Conservation (phyloP, 2,888 invertebrate species). For the Fissipunctia ypsillon region DNA sequence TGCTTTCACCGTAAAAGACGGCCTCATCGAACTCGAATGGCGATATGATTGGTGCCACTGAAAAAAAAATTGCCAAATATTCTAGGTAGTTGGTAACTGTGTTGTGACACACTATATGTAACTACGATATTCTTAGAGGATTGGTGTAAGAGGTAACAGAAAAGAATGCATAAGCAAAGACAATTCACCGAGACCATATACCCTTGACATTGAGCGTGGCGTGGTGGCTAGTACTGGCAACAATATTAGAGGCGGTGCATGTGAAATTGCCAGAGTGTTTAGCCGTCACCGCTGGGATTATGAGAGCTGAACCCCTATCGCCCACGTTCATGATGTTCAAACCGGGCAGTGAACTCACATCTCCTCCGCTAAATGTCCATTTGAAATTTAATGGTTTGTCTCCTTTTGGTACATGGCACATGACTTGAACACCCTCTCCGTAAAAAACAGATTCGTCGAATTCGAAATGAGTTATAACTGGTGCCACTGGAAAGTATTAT, state of each 20-base stretch:
- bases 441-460: conserved; percentile 90
- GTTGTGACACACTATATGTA: conserved; percentile 31
- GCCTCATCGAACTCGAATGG: conserved; percentile 91
- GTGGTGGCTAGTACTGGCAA: conserved; percentile 91
- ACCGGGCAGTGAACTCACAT: conserved; percentile 90
- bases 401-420: conserved; percentile 92
- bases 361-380: conserved; percentile 93
- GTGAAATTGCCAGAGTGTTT: conserved; percentile 93
- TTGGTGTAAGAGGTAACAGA: conserved; percentile 64
- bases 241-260: conserved; percentile 92
- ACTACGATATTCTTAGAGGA: conserved; percentile 49
- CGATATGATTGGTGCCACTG: conserved; percentile 91
- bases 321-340: conserved; percentile 92
- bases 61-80: conserved; percentile 76
- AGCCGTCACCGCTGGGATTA: conserved; percentile 93
- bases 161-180: conserved; percentile 79
- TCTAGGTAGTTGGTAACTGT: conserved; percentile 36
- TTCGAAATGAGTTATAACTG: conserved; percentile 91
- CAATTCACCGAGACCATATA: conserved; percentile 80
- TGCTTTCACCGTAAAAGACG: conserved; percentile 90
- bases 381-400: conserved; percentile 93
- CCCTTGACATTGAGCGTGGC: conserved; percentile 92
- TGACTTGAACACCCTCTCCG: conserved; percentile 91
- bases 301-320: conserved; percentile 92
- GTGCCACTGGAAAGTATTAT: conserved; percentile 89